Percentiles rank a stretch among this genome's conserved stretches.
phyloP scores from a whole-genome alignment of 2,113 vertebrate species.

The Xenus cinereus region DNA sequence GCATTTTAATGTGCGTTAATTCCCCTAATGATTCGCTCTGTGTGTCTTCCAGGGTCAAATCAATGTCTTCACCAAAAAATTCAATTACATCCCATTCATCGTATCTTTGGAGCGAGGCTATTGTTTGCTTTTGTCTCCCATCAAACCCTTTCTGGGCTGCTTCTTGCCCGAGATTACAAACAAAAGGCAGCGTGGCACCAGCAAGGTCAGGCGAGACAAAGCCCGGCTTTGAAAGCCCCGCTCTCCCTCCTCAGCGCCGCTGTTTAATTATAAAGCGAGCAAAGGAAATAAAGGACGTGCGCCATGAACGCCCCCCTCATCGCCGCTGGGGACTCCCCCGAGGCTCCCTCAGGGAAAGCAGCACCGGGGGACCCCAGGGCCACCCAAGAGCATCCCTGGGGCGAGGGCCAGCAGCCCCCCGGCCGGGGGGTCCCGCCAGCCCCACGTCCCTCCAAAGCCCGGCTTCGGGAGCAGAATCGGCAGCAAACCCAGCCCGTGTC shows the following conservation, averaged over 20 bases:
- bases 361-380: not conserved
- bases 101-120: constrained; percentile 77
- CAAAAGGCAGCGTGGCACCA: constrained; percentile 54
- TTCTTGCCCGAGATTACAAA: constrained; percentile 65
- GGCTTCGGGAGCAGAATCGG: not conserved
- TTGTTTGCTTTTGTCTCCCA: constrained; percentile 86
- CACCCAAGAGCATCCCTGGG: not conserved
- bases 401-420: not conserved
- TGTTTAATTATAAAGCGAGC: not conserved
- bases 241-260: not conserved
- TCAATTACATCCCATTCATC: constrained; percentile 81
- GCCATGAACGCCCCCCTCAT: fast-evolving
- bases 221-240: constrained; percentile 15
- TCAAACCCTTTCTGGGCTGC: constrained; percentile 79
- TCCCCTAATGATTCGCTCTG: constrained; percentile 75
- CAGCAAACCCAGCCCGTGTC: fast-evolving
- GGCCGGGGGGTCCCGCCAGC: fast-evolving
- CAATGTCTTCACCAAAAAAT: constrained; percentile 80
- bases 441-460: fast-evolving
- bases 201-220: constrained; percentile 83
- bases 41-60: constrained; percentile 79
- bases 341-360: not conserved
- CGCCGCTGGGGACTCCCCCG: fast-evolving
- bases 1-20: constrained; percentile 77
- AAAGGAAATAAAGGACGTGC: not conserved